Evolutionary conservation across 2,113 vertebrate species (phyloP).

Genomic region (Bujurquina vittata): DNA sequence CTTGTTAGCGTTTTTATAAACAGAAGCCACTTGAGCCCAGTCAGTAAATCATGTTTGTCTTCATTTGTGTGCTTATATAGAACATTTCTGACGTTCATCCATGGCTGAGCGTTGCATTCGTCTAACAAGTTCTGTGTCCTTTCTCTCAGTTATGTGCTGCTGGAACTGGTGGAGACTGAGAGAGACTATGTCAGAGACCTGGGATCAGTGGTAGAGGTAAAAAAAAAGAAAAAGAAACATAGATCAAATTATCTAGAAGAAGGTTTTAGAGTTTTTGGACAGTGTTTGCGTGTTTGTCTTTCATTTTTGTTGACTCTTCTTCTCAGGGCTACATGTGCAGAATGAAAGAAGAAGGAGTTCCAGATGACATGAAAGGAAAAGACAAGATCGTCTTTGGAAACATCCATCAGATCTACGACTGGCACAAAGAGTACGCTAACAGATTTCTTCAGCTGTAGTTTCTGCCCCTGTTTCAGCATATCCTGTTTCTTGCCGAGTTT

Average conservation of each 20-base stretch:
- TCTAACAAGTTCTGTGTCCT: slow-evolving; percentile 46
- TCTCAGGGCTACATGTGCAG: slow-evolving; percentile 95
- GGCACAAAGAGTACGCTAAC: slow-evolving; percentile 95
- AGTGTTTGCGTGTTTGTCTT: not conserved
- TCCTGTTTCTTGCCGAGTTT: not conserved
- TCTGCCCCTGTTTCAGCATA: not conserved
- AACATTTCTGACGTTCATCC: slow-evolving; percentile 27
- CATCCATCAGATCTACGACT: slow-evolving; percentile 99
- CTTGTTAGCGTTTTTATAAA: slow-evolving; percentile 24
- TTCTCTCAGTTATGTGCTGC: slow-evolving; percentile 89
- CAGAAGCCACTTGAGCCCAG: slow-evolving; percentile 11
- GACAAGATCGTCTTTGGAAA: slow-evolving; percentile 99
- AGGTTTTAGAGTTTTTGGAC: not conserved
- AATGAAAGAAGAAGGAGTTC: slow-evolving; percentile 97
- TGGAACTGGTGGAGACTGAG: slow-evolving; percentile 96
- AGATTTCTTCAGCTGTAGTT: not conserved
- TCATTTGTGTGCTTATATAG: slow-evolving; percentile 33
- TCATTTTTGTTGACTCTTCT: not conserved
- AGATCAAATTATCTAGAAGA: not conserved
- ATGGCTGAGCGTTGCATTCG: slow-evolving; percentile 20
- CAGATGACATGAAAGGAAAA: slow-evolving; percentile 99
- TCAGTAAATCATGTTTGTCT: slow-evolving; percentile 18
- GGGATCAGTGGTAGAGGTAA: slow-evolving; percentile 94
- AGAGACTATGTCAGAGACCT: slow-evolving; percentile 97
- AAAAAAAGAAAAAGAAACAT: not conserved